Conservation (phyloP, 2,888 invertebrate genomes). For the Sisyra terminalis region DNA sequence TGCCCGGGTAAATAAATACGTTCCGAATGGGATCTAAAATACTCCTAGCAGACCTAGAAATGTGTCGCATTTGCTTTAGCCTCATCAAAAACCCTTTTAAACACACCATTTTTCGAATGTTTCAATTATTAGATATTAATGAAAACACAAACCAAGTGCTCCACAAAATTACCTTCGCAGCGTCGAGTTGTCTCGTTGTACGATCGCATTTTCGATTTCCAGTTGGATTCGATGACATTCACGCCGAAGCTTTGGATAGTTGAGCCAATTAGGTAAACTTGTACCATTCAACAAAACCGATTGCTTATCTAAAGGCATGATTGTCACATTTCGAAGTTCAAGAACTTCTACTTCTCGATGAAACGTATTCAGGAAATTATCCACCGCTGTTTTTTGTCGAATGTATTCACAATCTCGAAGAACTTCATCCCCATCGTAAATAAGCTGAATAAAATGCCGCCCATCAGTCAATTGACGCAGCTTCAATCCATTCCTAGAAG, state of each 20-base stretch:
- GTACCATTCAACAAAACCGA: constrained; percentile 32
- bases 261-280: constrained; percentile 29
- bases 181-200: background rate
- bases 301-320: constrained; percentile 32
- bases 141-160: too few species aligned
- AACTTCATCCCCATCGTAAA: constrained; percentile 40
- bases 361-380: constrained; percentile 40
- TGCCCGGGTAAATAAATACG: constrained; percentile 44
- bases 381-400: constrained; percentile 31
- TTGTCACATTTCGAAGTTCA: constrained; percentile 31
- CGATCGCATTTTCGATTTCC: constrained; percentile 11
- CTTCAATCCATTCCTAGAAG: constrained; percentile 35
- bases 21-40: constrained; percentile 28
- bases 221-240: constrained; percentile 32
- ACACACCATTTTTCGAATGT: too few species aligned
- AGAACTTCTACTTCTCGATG: constrained; percentile 33
- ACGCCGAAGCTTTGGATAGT: constrained; percentile 38
- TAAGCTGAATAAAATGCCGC: constrained; percentile 47
- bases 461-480: constrained; percentile 54
- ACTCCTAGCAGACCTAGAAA: constrained; percentile 2
- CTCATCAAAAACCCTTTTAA: too few species aligned
- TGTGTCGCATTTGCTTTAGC: too few species aligned
- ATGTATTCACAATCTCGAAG: constrained; percentile 53
- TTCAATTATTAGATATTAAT: too few species aligned
- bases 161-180: background rate